Percentiles rank a stretch among this genome's conserved stretches.
Evolutionary conservation across 2,797 vertebrate species (phyloP).

Genomic region (Propithecus perrieri): DNA sequence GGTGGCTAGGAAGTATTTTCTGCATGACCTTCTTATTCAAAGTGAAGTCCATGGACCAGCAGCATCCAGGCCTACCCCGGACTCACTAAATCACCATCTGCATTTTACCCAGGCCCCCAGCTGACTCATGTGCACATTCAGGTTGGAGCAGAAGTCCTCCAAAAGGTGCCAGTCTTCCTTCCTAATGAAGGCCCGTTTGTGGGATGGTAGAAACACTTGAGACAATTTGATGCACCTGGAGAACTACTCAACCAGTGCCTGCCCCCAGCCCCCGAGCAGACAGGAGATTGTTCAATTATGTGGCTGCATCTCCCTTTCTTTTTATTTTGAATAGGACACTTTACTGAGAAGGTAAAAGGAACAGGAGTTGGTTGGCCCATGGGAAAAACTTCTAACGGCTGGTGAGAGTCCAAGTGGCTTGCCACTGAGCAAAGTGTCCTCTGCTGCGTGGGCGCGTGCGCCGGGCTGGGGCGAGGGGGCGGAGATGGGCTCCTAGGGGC

Average conservation of each 20-base stretch:
- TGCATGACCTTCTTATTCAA: not conserved
- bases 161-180: not conserved
- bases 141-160: not conserved
- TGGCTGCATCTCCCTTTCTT: not conserved
- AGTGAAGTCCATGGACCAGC: not conserved
- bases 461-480: not conserved
- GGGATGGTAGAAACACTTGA: not conserved
- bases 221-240: not conserved
- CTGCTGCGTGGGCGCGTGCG: not conserved
- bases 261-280: not conserved
- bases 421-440: not conserved
- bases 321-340: not conserved
- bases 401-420: not conserved
- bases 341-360: not conserved
- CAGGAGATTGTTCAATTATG: not conserved
- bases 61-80: not conserved
- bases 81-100: not conserved
- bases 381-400: not conserved
- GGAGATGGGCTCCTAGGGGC: not conserved
- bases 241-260: not conserved
- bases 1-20: not conserved
- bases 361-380: accelerated
- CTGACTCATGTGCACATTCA: not conserved
- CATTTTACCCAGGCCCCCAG: not conserved
- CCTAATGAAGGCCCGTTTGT: not conserved